Evolutionary conservation across 2,113 vertebrate species (phyloP).

Genomic region (Ploceus nigricollis): DNA sequence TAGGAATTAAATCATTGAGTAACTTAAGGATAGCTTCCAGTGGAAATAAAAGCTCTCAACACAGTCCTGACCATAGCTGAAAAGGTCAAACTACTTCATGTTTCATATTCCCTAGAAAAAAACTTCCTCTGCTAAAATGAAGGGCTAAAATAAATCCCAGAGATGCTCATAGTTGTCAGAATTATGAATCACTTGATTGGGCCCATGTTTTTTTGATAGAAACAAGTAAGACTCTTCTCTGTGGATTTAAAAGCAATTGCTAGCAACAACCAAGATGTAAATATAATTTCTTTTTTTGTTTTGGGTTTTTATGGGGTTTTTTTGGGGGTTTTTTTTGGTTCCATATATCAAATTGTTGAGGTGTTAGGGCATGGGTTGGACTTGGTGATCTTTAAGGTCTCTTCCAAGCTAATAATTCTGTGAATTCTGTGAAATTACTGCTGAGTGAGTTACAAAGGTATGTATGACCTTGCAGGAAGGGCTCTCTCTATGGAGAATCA

Average conservation of each 20-base stretch:
- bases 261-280: neutral
- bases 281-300: neutral
- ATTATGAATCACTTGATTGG: neutral
- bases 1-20: neutral
- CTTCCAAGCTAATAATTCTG: neutral
- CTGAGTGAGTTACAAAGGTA: neutral
- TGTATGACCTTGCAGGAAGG: neutral
- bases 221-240: neutral
- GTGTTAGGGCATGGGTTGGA: neutral
- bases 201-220: neutral
- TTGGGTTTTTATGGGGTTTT: neutral
- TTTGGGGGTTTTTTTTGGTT: neutral
- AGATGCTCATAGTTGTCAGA: neutral
- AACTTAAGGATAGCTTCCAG: neutral
- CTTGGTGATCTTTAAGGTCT: neutral
- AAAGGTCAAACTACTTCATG: neutral
- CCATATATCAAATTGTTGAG: neutral
- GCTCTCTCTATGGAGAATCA: neutral
- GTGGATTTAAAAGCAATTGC: neutral
- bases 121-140: neutral
- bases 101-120: neutral
- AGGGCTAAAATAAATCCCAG: neutral
- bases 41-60: neutral
- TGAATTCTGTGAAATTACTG: neutral
- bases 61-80: neutral